Evolutionary conservation across 2,888 invertebrate genomes (phyloP).

Genomic region (Augiades crinisus): DNA sequence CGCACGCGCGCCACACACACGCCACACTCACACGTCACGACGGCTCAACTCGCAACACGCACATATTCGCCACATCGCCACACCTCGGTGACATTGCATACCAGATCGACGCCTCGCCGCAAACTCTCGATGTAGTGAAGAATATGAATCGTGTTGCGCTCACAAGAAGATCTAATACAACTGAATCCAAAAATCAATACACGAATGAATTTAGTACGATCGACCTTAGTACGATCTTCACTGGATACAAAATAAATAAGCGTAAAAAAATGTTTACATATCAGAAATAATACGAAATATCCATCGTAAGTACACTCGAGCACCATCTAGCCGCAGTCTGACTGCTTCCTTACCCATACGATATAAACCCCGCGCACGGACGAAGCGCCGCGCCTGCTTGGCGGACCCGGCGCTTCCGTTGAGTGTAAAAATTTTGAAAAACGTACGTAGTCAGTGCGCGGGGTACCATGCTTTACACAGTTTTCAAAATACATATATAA

Average conservation of each 20-base stretch:
- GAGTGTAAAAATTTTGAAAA: conserved; percentile 1
- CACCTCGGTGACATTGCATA: neutral
- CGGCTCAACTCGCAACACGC: conserved; percentile 44
- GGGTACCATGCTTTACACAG: conserved; percentile 28
- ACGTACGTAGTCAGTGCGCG: conserved; percentile 27
- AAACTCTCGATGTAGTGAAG: conserved; percentile 14
- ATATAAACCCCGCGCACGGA: conserved; percentile 48
- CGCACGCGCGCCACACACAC: conserved; percentile 25
- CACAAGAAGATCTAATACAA: conserved; percentile 47
- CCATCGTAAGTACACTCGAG: conserved; percentile 77
- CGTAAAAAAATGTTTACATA: conserved; percentile 47
- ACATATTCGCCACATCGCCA: conserved; percentile 29
- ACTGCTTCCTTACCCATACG: conserved; percentile 59
- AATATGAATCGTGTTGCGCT: conserved; percentile 52
- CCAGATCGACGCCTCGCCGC: neutral
- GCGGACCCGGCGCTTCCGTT: conserved; percentile 1
- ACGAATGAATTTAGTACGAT: conserved; percentile 46
- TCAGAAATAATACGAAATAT: conserved; percentile 56
- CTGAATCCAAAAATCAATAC: conserved; percentile 39
- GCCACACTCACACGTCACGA: conserved; percentile 38
- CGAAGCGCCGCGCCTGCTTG: conserved; percentile 13
- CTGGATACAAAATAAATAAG: conserved; percentile 61
- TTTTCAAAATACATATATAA: conserved; percentile 30
- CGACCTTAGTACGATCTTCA: conserved; percentile 33
- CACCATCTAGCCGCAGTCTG: conserved; percentile 71